Evolutionary conservation across 1,140 invertebrate genomes (phyloP), one percentile per base, ranked within the genome.

Genomic region (Heliconius himera): DNA sequence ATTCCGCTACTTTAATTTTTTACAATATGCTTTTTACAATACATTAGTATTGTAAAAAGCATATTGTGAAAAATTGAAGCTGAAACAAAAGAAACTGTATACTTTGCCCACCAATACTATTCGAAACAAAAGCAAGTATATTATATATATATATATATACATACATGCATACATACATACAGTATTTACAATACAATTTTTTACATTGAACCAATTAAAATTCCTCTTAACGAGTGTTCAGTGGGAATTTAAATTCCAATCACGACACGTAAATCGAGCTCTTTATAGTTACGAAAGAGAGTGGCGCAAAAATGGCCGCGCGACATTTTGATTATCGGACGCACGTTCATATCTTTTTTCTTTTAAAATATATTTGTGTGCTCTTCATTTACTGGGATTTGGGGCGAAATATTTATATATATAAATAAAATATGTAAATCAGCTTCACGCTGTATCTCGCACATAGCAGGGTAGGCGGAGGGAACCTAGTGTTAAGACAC

Each of bases 151-250:
- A 36, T 3, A 33, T 41, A 76, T 20, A 46, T 73, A n/a, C 33
- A 70, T 22, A 38, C 33, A 20, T 18, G 71, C 29, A 4, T 77
- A 20, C n/a, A 51, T 76, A 54, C 22, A 2, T 56, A 77, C 41
- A 29, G 75, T 74, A 81, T 73, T 74, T 81, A 77, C 72, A 81
- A 81, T 76, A 71, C 74, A 73, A 73, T 77, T 81, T 80, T 78
- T 77, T 74, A 81, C 76, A 81, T 72, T 77, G 78, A 75, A 56
- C 76, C 78, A 82, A 80, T 81, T 83, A 78, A 86, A 83, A 83
- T 83, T 84, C 76, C 77, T 70, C 78, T 81, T 85, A 86, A 84
- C 82, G 83, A 86, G 82, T 80, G 81, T 83, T 86, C 82, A 85
- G 83, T 84, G 81, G 76, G 79, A 84, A 84, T 84, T 83, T 82